Evolutionary conservation across 2,797 vertebrate species (phyloP), one percentile per base, ranked within the genome.

Genomic region (Xerus rutilus): DNA sequence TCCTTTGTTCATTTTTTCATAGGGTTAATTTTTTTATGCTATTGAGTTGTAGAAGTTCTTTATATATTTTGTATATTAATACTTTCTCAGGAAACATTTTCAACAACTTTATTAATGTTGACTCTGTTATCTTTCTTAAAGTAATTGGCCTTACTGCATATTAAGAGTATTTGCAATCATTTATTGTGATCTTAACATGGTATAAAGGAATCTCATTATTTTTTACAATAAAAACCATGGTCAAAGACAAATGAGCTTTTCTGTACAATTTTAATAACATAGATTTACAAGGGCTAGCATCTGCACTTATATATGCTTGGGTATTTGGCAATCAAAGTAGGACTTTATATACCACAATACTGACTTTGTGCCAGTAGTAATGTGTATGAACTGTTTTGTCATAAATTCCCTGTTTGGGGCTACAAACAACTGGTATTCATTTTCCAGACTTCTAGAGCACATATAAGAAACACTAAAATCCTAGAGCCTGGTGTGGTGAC

Each of bases 211-310:
- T 87, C 43, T 92, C 74, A 89, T 93, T 89, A 92, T 45, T 45
- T 94, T 97, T 79, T 79, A 43, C 52, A 97, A 93, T 81, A 94
- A 97, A 94, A 76, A 93, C 85, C 92, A 47, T 52, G n/a, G n/a
- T 64, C 23, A 81, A 67, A 82, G 89, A 92, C 20, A 45, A 73
- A 94, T 92, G 87, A 0, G 23, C 72, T 97, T 96, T 93, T 10
- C 43, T 78, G 18, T 72, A 13, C 13, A 52, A 32, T 62, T 52
- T 81, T 45, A 97, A 82, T n/a, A 93, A 77, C n/a, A 82, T 52
- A 35, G 30, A 7, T 23, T 15, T 5, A 74, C 65, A 88, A 3
- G 3, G 32, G 43, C 28, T 52, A 70, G 12, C 18, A 93, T 93
- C 13, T 25, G 4, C 0, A 72, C 3, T 78, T 95, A 54, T n/a